phyloP scores from a whole-genome alignment of 2,113 vertebrate genomes.

The Aix galericulata region DNA sequence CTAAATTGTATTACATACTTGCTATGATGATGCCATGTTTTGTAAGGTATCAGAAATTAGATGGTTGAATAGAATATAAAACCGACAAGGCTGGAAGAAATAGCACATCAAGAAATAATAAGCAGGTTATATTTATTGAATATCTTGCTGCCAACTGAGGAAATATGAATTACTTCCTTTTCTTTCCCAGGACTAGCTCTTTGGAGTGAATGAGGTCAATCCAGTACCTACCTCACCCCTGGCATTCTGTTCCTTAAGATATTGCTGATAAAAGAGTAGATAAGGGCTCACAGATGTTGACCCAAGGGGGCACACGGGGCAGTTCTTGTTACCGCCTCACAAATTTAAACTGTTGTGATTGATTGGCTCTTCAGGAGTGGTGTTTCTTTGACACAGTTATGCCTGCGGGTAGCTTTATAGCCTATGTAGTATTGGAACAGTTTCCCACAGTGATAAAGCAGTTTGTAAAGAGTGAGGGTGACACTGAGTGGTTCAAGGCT shows the following conservation, averaged over 20 bases:
- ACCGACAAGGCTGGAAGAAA: not conserved
- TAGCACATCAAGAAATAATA: not conserved
- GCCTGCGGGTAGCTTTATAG: not conserved
- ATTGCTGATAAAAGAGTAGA: not conserved
- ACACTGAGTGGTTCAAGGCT: not conserved
- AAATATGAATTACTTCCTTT: not conserved
- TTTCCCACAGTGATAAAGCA: not conserved
- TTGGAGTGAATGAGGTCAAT: not conserved
- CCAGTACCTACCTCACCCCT: not conserved
- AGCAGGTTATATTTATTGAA: not conserved
- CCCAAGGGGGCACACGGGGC: not conserved
- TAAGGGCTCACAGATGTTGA: not conserved
- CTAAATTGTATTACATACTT: too few species aligned
- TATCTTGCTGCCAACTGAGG: not conserved
- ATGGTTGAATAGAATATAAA: not conserved
- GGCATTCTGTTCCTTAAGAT: not conserved
- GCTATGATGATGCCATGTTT: too few species aligned
- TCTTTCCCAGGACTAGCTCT: not conserved
- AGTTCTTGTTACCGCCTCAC: not conserved
- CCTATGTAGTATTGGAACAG: fast-evolving
- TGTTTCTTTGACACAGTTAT: not conserved
- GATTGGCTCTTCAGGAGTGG: not conserved
- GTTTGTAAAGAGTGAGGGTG: not conserved
- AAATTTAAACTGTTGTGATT: not conserved
- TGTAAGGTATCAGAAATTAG: not conserved